Conservation (phyloP, 2,888 invertebrate genomes). For the Tetramorium bicarinatum region DNA sequence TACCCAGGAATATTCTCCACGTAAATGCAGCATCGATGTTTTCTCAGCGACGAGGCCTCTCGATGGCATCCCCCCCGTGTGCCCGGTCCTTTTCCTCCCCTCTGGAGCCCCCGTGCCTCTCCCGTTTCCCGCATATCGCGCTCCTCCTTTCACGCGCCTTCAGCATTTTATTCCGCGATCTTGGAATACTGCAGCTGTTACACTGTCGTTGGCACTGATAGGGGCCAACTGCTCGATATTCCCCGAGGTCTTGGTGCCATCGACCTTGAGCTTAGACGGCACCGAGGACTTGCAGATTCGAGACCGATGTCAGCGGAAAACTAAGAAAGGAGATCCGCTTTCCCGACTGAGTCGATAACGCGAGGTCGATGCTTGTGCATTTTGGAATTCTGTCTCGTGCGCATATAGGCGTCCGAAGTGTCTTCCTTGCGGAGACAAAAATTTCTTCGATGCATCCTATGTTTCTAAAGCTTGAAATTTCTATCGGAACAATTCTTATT, state of each 20-base stretch:
- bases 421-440: neutral
- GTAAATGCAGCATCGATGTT: slow-evolving; percentile 78
- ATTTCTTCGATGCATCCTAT: neutral
- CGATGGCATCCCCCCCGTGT: slow-evolving; percentile 50
- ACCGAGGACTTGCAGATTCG: neutral
- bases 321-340: neutral
- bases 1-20: slow-evolving; percentile 74
- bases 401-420: neutral
- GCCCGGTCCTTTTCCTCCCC: neutral
- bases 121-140: slow-evolving; percentile 3
- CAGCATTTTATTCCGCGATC: slow-evolving; percentile 52
- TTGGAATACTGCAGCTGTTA: slow-evolving; percentile 73
- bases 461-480: neutral
- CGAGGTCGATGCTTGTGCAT: neutral
- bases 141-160: slow-evolving; percentile 27
- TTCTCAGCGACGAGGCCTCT: slow-evolving; percentile 69
- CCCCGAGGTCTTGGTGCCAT: slow-evolving; percentile 48
- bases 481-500: neutral
- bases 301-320: slow-evolving; percentile 36
- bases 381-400: neutral
- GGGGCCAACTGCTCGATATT: slow-evolving; percentile 72
- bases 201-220: slow-evolving; percentile 58
- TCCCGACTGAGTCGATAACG: neutral
- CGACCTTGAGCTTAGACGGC: slow-evolving; percentile 55
- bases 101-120: neutral